Evolutionary conservation across 2,888 invertebrate species (phyloP).

Genomic region (Molorchus minor): DNA sequence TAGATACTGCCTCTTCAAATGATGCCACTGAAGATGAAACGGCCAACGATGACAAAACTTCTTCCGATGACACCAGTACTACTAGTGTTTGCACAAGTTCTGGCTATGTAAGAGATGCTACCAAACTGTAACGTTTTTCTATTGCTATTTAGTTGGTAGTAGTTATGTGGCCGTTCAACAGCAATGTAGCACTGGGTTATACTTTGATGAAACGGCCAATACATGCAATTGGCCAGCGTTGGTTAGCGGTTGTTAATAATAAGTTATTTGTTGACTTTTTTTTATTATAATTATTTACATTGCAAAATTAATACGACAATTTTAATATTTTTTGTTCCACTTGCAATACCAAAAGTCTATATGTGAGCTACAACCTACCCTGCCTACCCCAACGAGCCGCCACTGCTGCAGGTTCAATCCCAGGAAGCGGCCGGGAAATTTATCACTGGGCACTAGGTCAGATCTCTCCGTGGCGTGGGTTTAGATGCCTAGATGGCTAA

Average conservation of each 20-base stretch:
- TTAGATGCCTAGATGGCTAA: too few species aligned
- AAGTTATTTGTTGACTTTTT: background rate
- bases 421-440: too few species aligned
- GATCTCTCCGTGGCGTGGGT: too few species aligned
- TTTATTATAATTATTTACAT: too few species aligned
- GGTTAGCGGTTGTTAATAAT: conserved; percentile 44
- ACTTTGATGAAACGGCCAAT: conserved; percentile 57
- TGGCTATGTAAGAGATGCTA: conserved; percentile 63
- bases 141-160: conserved; percentile 54
- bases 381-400: too few species aligned
- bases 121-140: conserved; percentile 61
- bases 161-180: conserved; percentile 52
- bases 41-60: background rate
- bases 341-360: too few species aligned
- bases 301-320: background rate
- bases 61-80: background rate
- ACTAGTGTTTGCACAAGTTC: conserved; percentile 54
- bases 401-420: too few species aligned
- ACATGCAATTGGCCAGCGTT: conserved; percentile 61
- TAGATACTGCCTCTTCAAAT: background rate
- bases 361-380: too few species aligned
- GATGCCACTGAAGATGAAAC: background rate
- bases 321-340: too few species aligned
- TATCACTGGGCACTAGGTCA: too few species aligned
- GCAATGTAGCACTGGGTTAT: conserved; percentile 56